Percentiles rank a stretch among this genome's conserved stretches.
Evolutionary conservation across 1,140 invertebrate genomes (phyloP).

Genomic region (Kradibia gibbosae): DNA sequence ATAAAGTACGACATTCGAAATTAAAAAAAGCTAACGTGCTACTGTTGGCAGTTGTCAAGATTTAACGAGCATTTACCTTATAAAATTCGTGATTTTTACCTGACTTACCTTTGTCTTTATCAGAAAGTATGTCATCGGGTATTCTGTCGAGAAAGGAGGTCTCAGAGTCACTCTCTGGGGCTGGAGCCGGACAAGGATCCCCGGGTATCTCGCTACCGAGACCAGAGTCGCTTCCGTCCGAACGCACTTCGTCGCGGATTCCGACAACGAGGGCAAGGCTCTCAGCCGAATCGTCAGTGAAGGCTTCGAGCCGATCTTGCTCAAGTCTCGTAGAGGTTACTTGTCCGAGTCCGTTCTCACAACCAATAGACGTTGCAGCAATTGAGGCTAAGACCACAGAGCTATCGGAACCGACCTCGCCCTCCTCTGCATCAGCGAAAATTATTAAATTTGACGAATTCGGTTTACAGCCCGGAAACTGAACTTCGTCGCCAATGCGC

Average conservation of each 20-base stretch:
- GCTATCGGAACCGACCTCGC: slow-evolving; percentile 64
- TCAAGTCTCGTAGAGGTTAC: slow-evolving; percentile 60
- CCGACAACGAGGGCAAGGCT: slow-evolving; percentile 65
- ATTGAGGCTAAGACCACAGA: slow-evolving; percentile 60
- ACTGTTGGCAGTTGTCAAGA: too few species aligned
- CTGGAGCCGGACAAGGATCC: slow-evolving; percentile 67
- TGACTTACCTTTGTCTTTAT: slow-evolving; percentile 67
- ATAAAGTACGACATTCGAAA: too few species aligned
- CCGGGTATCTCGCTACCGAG: slow-evolving; percentile 78
- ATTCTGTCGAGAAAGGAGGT: slow-evolving; percentile 73
- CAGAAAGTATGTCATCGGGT: slow-evolving; percentile 69
- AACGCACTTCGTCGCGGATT: slow-evolving; percentile 74
- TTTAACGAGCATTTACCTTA: too few species aligned
- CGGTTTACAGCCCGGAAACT: slow-evolving; percentile 45
- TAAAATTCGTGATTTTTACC: background rate
- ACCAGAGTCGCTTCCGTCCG: slow-evolving; percentile 87
- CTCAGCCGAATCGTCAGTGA: slow-evolving; percentile 70
- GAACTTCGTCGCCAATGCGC: slow-evolving; percentile 54
- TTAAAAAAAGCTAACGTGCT: too few species aligned
- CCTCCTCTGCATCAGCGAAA: slow-evolving; percentile 54
- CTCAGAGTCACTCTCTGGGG: slow-evolving; percentile 73
- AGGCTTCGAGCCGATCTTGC: slow-evolving; percentile 64
- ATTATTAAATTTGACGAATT: background rate
- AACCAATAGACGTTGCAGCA: slow-evolving; percentile 48
- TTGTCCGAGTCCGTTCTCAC: slow-evolving; percentile 56